phyloP scores from a whole-genome alignment of 2,888 invertebrate genomes.

The Ceramica pisi region DNA sequence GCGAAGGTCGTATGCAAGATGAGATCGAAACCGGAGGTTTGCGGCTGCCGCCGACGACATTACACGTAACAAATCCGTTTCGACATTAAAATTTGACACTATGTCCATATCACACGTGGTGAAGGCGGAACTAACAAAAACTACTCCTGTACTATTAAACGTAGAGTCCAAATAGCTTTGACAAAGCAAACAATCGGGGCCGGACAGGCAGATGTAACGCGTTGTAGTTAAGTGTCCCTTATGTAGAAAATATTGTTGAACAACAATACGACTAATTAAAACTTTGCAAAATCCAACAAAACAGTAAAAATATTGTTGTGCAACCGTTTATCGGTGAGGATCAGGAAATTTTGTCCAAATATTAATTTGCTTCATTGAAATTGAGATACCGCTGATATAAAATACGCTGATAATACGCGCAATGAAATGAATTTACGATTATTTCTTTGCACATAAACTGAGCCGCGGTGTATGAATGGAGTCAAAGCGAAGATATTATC shows the following conservation, averaged over 20 bases:
- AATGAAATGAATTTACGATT: constrained; percentile 71
- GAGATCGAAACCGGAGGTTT: constrained; percentile 80
- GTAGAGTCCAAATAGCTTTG: constrained; percentile 74
- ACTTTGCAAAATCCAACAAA: constrained; percentile 77
- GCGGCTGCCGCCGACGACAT: constrained; percentile 75
- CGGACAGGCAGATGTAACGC: constrained; percentile 80
- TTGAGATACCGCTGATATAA: constrained; percentile 70
- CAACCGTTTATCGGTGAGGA: constrained; percentile 69
- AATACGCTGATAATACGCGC: constrained; percentile 64
- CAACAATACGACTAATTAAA: constrained; percentile 88
- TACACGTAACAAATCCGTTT: constrained; percentile 83
- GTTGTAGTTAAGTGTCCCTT: constrained; percentile 76
- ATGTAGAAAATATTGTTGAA: constrained; percentile 76
- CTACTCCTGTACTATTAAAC: constrained; percentile 65
- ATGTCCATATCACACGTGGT: constrained; percentile 75
- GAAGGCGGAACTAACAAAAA: constrained; percentile 70
- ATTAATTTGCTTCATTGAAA: constrained; percentile 72
- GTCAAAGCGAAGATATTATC: constrained; percentile 64
- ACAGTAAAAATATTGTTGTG: constrained; percentile 75
- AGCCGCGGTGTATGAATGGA: constrained; percentile 68
- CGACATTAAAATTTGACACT: constrained; percentile 88
- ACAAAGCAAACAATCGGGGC: constrained; percentile 61
- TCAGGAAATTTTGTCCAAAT: constrained; percentile 68
- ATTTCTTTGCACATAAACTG: constrained; percentile 67
- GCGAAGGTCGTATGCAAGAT: constrained; percentile 82